Conservation (phyloP, 2,113 vertebrate species). For the Sebastes fasciatus region DNA sequence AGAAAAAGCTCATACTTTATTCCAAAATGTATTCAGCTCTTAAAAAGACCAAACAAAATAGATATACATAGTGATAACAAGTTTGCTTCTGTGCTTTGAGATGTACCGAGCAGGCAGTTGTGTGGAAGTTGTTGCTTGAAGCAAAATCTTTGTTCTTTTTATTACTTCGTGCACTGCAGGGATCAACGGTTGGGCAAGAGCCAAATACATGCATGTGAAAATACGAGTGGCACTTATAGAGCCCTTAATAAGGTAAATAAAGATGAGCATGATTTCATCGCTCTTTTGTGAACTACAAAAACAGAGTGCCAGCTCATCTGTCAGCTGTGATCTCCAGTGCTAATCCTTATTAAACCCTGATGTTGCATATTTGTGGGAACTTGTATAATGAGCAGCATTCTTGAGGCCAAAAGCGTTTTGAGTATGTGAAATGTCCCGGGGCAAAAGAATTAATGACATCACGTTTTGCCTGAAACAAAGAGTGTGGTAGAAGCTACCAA, state of each 20-base stretch:
- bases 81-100: constrained; percentile 14
- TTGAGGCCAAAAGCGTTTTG: constrained; percentile 9
- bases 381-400: constrained; percentile 56
- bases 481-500: constrained; percentile 6
- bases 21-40: not conserved
- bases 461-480: constrained; percentile 38
- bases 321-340: not conserved
- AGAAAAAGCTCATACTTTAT: too few species aligned
- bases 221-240: not conserved
- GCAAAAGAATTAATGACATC: constrained; percentile 55
- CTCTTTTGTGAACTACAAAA: constrained; percentile 28
- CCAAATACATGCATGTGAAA: not conserved
- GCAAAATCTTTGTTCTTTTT: not conserved
- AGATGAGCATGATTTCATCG: constrained; percentile 17
- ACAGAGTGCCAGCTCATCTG: constrained; percentile 21
- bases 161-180: not conserved
- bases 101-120: not conserved
- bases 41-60: not conserved
- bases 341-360: constrained; percentile 29
- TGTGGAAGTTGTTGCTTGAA: not conserved
- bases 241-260: not conserved
- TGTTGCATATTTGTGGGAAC: constrained; percentile 58
- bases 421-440: constrained; percentile 46
- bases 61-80: constrained; percentile 5
- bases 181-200: not conserved